These are phyloP conservation scores for Drosophila tsacasi DNA, from an alignment of 1,140 invertebrate genomes.

Conservation along the genomic window DNA sequence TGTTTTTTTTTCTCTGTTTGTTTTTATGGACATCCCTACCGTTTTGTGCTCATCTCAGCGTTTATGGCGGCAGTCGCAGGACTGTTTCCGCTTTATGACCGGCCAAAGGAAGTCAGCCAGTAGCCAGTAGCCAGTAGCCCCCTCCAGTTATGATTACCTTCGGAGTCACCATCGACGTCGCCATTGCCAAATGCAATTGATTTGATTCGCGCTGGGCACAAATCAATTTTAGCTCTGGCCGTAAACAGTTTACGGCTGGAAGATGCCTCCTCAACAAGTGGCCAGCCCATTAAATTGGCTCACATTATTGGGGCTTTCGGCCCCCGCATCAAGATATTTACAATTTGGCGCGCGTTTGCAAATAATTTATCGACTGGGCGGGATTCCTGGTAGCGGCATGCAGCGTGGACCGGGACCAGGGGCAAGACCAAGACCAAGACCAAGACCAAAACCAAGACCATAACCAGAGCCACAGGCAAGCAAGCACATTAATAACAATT, in stretches of 20 bases:
- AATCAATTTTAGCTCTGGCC: slow-evolving; percentile 67
- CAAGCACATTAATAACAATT: slow-evolving; percentile 80
- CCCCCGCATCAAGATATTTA: slow-evolving; percentile 47
- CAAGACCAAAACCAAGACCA: slow-evolving; percentile 3
- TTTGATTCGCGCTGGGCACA: slow-evolving; percentile 57
- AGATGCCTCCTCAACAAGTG: slow-evolving; percentile 65
- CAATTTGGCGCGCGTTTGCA: slow-evolving; percentile 56
- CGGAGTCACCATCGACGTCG: neutral
- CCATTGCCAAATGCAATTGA: slow-evolving; percentile 57
- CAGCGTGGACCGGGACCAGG: neutral
- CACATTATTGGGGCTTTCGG: slow-evolving; percentile 48
- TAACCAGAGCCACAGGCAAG: slow-evolving; percentile 38
- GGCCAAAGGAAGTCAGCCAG: slow-evolving; percentile 5
- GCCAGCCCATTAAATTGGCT: slow-evolving; percentile 68
- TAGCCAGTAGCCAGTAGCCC: neutral
- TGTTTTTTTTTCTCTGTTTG: neutral
- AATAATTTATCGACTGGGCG: slow-evolving; percentile 69
- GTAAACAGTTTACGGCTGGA: slow-evolving; percentile 69
- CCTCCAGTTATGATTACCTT: slow-evolving; percentile 61
- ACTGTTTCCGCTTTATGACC: slow-evolving; percentile 34
- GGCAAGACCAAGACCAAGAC: neutral
- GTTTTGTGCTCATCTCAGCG: slow-evolving; percentile 27
- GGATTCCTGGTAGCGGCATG: neutral
- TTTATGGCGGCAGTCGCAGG: slow-evolving; percentile 10
- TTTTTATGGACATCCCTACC: slow-evolving; percentile 30